Evolutionary conservation across 2,888 invertebrate species (phyloP).

Genomic region (Lumbricus terrestris): DNA sequence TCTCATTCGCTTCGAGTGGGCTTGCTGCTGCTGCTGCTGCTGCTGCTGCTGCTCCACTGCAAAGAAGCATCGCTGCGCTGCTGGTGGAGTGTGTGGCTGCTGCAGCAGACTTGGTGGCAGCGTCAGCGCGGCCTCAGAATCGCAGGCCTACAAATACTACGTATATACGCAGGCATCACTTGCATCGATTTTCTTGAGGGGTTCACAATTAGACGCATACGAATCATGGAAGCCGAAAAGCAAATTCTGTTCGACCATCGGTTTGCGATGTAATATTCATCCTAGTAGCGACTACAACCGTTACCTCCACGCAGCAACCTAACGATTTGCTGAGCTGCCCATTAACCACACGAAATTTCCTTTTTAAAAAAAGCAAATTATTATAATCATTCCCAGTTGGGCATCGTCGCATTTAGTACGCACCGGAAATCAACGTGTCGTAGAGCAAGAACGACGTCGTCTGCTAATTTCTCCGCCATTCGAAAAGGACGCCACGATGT

Average conservation of each 20-base stretch:
- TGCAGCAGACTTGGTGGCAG: background rate
- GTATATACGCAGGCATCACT: background rate
- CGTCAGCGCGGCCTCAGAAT: background rate
- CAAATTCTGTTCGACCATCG: background rate
- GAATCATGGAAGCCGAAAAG: slow-evolving; percentile 15
- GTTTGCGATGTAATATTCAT: background rate
- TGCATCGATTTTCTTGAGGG: slow-evolving; percentile 17
- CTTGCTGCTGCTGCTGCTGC: too few relatives aligned
- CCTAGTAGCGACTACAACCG: background rate
- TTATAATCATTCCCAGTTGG: background rate
- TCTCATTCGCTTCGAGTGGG: background rate
- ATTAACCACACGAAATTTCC: background rate
- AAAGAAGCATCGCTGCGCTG: background rate
- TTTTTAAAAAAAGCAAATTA: background rate
- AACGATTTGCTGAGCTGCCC: too few relatives aligned
- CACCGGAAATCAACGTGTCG: background rate
- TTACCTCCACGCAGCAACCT: background rate
- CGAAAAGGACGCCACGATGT: background rate
- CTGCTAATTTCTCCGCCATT: background rate
- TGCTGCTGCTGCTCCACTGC: background rate
- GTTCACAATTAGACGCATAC: slow-evolving; percentile 13
- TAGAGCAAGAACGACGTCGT: background rate
- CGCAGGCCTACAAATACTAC: slow-evolving; percentile 12
- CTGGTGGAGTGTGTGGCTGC: background rate
- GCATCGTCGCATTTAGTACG: background rate